Evolutionary conservation across 2,113 vertebrate species (phyloP), one percentile per base, ranked within the genome.

Genomic region (Empidonax traillii): DNA sequence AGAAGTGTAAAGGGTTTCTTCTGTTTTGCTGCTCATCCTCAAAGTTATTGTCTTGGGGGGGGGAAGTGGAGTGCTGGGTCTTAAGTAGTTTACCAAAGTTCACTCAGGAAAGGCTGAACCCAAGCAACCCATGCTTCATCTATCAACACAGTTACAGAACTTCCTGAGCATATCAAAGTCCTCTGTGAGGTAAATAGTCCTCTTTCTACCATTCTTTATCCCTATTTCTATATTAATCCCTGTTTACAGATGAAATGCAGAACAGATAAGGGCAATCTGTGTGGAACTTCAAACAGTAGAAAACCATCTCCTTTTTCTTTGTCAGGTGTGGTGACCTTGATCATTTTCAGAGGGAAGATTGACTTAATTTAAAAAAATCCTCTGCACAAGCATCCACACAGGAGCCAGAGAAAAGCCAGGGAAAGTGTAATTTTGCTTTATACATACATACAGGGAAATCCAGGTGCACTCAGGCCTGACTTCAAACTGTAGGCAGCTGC

Each of bases 211-310:
- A n/a, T 63, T 65, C 20, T 27, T 41, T 84, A 14, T 0, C 1
- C 2, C 12, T 46, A 7, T 5, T 20, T 33, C 28, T 19, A 51
- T 4, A 51, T 30, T 51, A 33, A 1, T 0, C 1, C 2, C 10
- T 41, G 9, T 6, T 20, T 33, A n/a, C 13, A 59, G 3, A 55
- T 33, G 22, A 81, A 93, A 72, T 15, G n/a, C 21, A 74, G 12
- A 84, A 67, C 5, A 31, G 22, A 35, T 37, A 75, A 41, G 6
- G 5, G 7, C 4, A 80, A 74, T 4, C 8, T n/a, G 4, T 69
- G 22, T 43, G 17, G 28, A 17, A 51, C 10, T 78, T 80, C 21
- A 67, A 9, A 55, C 3, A 66, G 20, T 5, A 22, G 23, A 11
- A n/a, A 75, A 88, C 5, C 43, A 30, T 4, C 10, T 56, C 8